Conservation (phyloP, 2,888 invertebrate species). For the Ommatoiulus sabulosus region DNA sequence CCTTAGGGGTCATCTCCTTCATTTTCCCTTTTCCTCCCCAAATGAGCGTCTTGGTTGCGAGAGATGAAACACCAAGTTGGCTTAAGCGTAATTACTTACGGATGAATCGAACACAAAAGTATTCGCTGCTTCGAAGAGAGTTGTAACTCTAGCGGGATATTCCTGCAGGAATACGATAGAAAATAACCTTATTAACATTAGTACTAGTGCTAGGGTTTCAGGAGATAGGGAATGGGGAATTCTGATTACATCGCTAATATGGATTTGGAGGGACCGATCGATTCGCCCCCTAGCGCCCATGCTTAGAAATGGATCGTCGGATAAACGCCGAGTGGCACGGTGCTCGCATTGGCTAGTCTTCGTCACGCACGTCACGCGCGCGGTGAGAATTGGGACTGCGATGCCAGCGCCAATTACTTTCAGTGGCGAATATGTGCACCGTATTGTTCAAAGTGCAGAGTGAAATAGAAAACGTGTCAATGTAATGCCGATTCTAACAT, state of each 20-base stretch:
- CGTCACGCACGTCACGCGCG: too few species aligned
- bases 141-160: not conserved
- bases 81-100: not conserved
- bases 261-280: too few species aligned
- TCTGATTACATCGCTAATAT: too few species aligned
- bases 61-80: not conserved
- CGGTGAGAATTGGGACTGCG: too few species aligned
- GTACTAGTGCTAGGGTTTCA: not conserved
- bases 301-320: too few species aligned
- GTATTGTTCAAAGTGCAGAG: not conserved
- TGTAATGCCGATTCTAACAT: not conserved
- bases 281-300: too few species aligned
- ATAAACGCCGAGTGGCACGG: too few species aligned
- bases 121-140: too few species aligned
- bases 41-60: not conserved
- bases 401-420: too few species aligned
- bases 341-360: too few species aligned
- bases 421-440: too few species aligned
- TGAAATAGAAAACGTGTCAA: not conserved
- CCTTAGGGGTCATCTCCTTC: not conserved
- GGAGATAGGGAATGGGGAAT: too few species aligned
- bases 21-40: not conserved
- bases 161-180: not conserved
- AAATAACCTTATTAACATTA: not conserved
- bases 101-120: not conserved